Evolutionary conservation across 2,888 invertebrate species (phyloP).

Genomic region (Clostera curtula): DNA sequence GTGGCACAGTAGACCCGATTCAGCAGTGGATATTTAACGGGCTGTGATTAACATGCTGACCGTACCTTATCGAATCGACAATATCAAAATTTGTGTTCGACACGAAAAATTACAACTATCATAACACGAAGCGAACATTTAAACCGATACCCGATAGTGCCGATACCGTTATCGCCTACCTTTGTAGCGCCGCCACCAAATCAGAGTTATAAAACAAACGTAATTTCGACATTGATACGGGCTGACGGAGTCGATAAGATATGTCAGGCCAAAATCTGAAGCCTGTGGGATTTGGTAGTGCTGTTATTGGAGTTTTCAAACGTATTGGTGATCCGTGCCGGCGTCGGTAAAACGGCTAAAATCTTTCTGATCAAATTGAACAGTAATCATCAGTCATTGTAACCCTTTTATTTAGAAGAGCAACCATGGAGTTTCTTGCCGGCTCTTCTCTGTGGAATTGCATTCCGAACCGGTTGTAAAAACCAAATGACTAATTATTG

Average conservation of each 20-base stretch:
- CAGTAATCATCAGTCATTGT: too few species aligned
- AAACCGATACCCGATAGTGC: constrained; percentile 46
- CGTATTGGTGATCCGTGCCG: constrained; percentile 17
- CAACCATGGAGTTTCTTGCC: too few species aligned
- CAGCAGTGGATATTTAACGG: too few species aligned
- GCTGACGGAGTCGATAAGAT: constrained; percentile 59
- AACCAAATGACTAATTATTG: too few species aligned
- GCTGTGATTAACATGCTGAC: constrained; percentile 28
- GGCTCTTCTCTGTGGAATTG: too few species aligned
- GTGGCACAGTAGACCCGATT: too few species aligned
- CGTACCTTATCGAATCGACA: constrained; percentile 41
- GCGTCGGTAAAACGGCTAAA: too few species aligned
- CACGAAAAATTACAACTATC: constrained; percentile 71
- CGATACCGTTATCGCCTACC: constrained; percentile 41
- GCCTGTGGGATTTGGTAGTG: constrained; percentile 59
- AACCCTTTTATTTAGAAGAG: too few species aligned
- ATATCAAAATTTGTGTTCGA: constrained; percentile 67
- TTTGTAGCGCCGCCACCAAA: constrained; percentile 66
- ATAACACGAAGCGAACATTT: constrained; percentile 54
- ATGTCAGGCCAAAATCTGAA: constrained; percentile 67
- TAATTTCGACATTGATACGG: constrained; percentile 64
- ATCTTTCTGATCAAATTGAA: too few species aligned
- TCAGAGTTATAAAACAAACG: constrained; percentile 73
- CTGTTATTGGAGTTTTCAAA: constrained; percentile 52
- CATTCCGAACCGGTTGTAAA: too few species aligned